phyloP scores from a whole-genome alignment of 2,888 invertebrate species.

The Petrolisthes manimaculis region DNA sequence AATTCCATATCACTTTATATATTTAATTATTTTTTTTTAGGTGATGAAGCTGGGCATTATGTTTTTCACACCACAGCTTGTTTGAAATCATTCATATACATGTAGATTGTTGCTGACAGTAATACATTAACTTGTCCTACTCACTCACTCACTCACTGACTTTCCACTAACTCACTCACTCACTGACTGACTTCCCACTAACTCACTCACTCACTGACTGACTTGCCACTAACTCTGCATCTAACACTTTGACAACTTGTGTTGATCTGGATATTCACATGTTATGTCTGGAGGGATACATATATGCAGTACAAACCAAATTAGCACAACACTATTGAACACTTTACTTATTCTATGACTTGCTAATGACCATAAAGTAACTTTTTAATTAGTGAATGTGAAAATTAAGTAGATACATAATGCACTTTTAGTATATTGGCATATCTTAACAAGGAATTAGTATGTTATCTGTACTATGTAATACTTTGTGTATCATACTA shows the following conservation, averaged over 20 bases:
- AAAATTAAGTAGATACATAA: too few species aligned
- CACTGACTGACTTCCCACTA: not conserved
- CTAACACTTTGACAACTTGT: not conserved
- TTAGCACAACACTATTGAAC: too few species aligned
- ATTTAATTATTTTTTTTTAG: not conserved
- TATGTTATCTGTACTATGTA: not conserved
- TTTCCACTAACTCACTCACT: not conserved
- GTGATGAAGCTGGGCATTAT: not conserved
- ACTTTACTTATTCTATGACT: too few species aligned
- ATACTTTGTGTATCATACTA: not conserved
- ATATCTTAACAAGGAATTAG: not conserved
- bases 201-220: not conserved
- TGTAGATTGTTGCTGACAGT: not conserved
- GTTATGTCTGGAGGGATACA: not conserved
- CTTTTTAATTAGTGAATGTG: too few species aligned
- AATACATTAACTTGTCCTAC: constrained; percentile 14
- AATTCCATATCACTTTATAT: too few species aligned
- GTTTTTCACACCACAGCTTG: constrained; percentile 2
- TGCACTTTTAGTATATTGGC: too few species aligned
- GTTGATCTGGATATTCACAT: not conserved
- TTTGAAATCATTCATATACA: constrained; percentile 1
- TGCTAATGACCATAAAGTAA: too few species aligned
- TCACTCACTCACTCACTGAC: not conserved
- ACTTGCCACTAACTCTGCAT: constrained; percentile 22
- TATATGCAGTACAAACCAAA: too few species aligned